These are phyloP conservation scores for Drosophila falleni DNA, from an alignment of 2,888 invertebrate genomes.

Conservation along the genomic window DNA sequence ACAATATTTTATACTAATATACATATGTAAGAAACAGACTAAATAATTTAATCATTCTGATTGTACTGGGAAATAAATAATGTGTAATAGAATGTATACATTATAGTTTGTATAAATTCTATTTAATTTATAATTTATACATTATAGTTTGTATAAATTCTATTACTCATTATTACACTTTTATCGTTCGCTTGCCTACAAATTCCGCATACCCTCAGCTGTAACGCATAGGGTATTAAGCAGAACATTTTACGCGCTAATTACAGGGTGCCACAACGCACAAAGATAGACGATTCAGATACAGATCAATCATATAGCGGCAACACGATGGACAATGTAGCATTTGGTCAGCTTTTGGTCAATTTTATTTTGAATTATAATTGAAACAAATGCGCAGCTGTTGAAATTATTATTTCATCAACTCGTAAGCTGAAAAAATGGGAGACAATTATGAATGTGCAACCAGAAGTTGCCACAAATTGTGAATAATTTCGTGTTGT, in stretches of 20 bases:
- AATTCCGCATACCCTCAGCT: not conserved
- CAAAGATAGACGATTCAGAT: constrained; percentile 50
- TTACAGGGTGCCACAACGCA: constrained; percentile 79
- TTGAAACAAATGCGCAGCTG: constrained; percentile 75
- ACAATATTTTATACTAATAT: too few relatives aligned
- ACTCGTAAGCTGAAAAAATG: constrained; percentile 27
- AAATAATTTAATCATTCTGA: too few relatives aligned
- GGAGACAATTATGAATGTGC: constrained; percentile 37
- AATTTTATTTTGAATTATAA: constrained; percentile 38
- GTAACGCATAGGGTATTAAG: constrained; percentile 13
- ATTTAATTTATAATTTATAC: too few relatives aligned
- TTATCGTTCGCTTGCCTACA: not conserved
- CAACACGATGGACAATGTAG: constrained; percentile 12
- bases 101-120: too few relatives aligned
- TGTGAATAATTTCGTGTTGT: constrained; percentile 76
- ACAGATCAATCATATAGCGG: constrained; percentile 82
- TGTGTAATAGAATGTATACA: too few relatives aligned
- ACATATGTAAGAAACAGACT: too few relatives aligned
- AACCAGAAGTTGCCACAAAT: constrained; percentile 51
- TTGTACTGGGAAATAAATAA: too few relatives aligned
- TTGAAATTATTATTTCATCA: constrained; percentile 73
- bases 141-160: too few relatives aligned
- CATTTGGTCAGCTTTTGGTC: constrained; percentile 43
- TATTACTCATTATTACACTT: too few relatives aligned
- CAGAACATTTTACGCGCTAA: constrained; percentile 70